Evolutionary conservation across 2,797 vertebrate genomes (phyloP).

Genomic region (Labeo calbasu): DNA sequence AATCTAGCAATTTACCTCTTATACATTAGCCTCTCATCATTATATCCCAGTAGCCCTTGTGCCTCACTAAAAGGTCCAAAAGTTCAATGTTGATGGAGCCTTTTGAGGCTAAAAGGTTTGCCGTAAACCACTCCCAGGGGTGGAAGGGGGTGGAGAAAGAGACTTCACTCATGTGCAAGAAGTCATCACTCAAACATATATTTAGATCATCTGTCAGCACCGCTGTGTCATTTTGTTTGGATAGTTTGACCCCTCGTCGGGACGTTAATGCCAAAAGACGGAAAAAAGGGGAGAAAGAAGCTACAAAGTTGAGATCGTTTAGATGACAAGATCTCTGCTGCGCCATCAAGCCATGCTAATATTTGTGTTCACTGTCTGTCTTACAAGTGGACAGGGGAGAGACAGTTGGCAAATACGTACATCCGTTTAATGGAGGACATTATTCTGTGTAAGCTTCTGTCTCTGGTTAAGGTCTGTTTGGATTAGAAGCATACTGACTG

Average conservation of each 20-base stretch:
- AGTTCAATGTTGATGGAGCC: conserved; percentile 28
- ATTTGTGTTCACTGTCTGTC: conserved; percentile 60
- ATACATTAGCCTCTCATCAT: conserved; percentile 43
- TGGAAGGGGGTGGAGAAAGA: conserved; percentile 41
- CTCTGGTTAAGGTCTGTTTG: conserved; percentile 77
- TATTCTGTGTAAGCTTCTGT: conserved; percentile 58
- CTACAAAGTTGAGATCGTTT: conserved; percentile 26
- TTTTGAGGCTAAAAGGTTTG: conserved; percentile 50
- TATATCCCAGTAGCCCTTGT: conserved; percentile 10
- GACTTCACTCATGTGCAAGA: conserved; percentile 35
- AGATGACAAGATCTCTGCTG: conserved; percentile 47
- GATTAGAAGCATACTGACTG: conserved; percentile 58
- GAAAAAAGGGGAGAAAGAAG: conserved; percentile 30
- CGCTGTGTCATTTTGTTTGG: conserved; percentile 53
- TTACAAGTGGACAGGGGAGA: conserved; percentile 50
- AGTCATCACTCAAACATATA: conserved; percentile 53
- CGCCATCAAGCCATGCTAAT: conserved; percentile 50
- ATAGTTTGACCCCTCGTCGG: conserved; percentile 39
- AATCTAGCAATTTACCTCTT: neutral
- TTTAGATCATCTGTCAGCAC: conserved; percentile 55
- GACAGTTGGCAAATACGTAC: conserved; percentile 57
- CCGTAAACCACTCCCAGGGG: conserved; percentile 50
- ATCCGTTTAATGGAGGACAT: conserved; percentile 54
- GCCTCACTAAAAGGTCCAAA: conserved; percentile 28
- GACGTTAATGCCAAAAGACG: conserved; percentile 37